Conservation (phyloP, 2,888 invertebrate species). For the Pandemis corylana region DNA sequence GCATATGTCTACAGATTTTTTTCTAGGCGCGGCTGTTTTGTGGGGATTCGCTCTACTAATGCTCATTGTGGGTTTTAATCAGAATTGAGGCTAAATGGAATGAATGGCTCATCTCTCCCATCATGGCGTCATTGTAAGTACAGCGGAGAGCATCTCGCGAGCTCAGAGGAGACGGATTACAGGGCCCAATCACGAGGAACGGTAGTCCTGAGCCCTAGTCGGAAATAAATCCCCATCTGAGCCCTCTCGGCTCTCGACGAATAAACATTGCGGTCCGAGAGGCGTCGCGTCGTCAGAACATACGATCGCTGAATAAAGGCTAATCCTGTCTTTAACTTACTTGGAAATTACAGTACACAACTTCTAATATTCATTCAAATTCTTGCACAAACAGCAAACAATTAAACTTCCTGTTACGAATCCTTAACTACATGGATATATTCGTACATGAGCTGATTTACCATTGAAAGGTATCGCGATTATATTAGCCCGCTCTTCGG, state of each 20-base stretch:
- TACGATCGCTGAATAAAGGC: slow-evolving; percentile 57
- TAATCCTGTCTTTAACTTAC: slow-evolving; percentile 62
- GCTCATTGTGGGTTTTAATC: not conserved
- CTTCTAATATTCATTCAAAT: not conserved
- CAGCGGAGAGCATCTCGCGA: slow-evolving; percentile 17
- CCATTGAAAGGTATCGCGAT: slow-evolving; percentile 15
- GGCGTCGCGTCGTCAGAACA: slow-evolving; percentile 64
- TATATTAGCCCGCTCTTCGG: slow-evolving; percentile 7
- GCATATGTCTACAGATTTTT: not conserved
- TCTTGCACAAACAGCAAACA: not conserved
- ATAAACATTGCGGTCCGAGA: slow-evolving; percentile 69
- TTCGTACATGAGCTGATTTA: not conserved
- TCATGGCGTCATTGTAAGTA: slow-evolving; percentile 14
- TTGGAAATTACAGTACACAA: slow-evolving; percentile 26
- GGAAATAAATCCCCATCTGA: slow-evolving; percentile 71
- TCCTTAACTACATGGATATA: not conserved
- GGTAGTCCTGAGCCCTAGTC: slow-evolving; percentile 65
- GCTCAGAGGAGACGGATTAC: slow-evolving; percentile 55
- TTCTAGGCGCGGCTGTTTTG: not conserved
- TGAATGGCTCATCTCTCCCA: not conserved
- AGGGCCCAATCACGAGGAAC: slow-evolving; percentile 63
- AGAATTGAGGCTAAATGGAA: slow-evolving; percentile 8
- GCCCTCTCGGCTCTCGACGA: slow-evolving; percentile 64
- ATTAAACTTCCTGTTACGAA: not conserved
- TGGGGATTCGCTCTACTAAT: not conserved